Percentiles rank a stretch among this genome's conserved stretches.
These are phyloP conservation scores for Calameuta pallipes DNA, from an alignment of 2,888 invertebrate genomes.

Conservation along the genomic window DNA sequence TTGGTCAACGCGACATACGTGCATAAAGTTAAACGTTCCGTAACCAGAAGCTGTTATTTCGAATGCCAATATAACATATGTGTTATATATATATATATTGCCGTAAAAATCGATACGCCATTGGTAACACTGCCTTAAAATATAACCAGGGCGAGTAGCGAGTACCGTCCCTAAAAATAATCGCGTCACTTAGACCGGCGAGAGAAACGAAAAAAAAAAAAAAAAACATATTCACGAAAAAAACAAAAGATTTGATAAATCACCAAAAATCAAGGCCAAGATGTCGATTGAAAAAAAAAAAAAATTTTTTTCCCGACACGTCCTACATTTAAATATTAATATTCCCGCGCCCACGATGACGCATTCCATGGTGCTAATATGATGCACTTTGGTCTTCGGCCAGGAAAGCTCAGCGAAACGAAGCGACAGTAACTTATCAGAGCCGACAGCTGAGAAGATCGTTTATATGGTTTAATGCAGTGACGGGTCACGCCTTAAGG, in stretches of 20 bases:
- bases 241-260: not conserved
- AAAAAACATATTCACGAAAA: not conserved
- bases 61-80: not conserved
- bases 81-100: too few species aligned
- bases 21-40: slow-evolving; percentile 34
- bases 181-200: not conserved
- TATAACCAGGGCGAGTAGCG: not conserved
- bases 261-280: not conserved
- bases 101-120: not conserved
- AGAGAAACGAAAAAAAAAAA: not conserved
- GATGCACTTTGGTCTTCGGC: slow-evolving; percentile 7
- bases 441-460: slow-evolving; percentile 7
- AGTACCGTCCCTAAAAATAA: not conserved
- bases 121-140: not conserved
- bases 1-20: slow-evolving; percentile 40
- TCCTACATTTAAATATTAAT: slow-evolving; percentile 5
- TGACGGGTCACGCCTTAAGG: not conserved
- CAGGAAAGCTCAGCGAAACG: not conserved
- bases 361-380: slow-evolving; percentile 8
- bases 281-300: not conserved
- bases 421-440: slow-evolving; percentile 8
- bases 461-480: slow-evolving; percentile 7
- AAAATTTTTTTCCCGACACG: not conserved
- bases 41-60: not conserved
- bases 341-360: not conserved